phyloP scores from a whole-genome alignment of 2,888 invertebrate species.

The Willowsia nigromaculata region DNA sequence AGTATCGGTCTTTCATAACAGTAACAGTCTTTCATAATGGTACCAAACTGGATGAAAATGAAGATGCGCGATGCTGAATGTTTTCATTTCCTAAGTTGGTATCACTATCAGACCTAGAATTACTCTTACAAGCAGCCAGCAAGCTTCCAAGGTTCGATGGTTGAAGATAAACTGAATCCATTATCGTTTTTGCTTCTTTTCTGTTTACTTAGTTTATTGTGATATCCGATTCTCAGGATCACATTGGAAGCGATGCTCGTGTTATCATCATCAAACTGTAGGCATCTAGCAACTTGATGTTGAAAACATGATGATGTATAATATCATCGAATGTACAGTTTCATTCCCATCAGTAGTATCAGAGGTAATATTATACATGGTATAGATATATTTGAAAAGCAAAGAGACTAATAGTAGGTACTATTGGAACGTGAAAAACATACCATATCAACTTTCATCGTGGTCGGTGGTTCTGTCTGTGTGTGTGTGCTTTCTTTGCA shows the following conservation, averaged over 20 bases:
- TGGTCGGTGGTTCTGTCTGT: neutral
- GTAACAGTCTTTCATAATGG: neutral
- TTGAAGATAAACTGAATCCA: constrained; percentile 55
- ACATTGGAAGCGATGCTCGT: neutral
- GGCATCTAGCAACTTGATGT: too few relatives aligned
- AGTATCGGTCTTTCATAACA: neutral
- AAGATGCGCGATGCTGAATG: neutral
- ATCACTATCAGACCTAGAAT: neutral
- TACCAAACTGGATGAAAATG: neutral
- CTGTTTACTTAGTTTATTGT: constrained; percentile 68
- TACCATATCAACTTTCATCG: constrained; percentile 47
- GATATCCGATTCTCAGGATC: constrained; percentile 65
- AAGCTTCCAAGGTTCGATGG: neutral
- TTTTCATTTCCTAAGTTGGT: constrained; percentile 36
- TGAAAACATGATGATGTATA: constrained; percentile 16
- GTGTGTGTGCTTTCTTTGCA: constrained; percentile 17
- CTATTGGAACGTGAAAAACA: constrained; percentile 26
- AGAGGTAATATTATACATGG: neutral
- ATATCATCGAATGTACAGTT: neutral
- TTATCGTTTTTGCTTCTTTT: constrained; percentile 52
- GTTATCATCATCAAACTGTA: neutral
- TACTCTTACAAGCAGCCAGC: neutral
- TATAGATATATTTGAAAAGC: neutral
- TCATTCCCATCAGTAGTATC: too few relatives aligned
- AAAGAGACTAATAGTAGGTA: neutral